Percentiles rank a stretch among this genome's conserved stretches.
phyloP scores from a whole-genome alignment of 2,888 invertebrate species.

The Danaus chrysippus region DNA sequence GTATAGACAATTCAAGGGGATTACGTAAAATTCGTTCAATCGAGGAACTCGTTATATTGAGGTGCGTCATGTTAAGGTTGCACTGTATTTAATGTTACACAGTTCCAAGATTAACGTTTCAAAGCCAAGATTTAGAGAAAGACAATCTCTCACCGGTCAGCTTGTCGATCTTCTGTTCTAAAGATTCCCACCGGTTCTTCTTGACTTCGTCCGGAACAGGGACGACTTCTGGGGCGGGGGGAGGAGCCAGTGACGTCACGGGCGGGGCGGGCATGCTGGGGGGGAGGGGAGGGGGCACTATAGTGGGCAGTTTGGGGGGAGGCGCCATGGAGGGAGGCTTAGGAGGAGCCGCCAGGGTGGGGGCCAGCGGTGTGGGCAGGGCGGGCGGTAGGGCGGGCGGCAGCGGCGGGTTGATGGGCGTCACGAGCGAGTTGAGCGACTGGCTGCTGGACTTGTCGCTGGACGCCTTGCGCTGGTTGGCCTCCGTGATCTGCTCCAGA shows the following conservation, averaged over 20 bases:
- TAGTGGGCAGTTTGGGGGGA: conserved; percentile 6
- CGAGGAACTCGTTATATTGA: too few species aligned
- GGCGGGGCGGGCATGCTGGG: not conserved
- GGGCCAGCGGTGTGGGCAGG: conserved; percentile 6
- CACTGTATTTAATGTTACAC: too few species aligned
- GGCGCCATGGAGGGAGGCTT: not conserved
- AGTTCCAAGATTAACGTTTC: too few species aligned
- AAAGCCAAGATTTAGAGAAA: too few species aligned
- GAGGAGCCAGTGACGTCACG: conserved; percentile 4
- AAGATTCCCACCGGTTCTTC: conserved; percentile 43
- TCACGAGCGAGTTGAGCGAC: conserved; percentile 41
- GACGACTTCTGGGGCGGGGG: conserved; percentile 41
- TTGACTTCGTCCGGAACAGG: conserved; percentile 30
- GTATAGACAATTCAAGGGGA: too few species aligned
- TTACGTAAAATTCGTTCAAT: too few species aligned
- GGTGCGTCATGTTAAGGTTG: too few species aligned
- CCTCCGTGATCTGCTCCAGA: conserved; percentile 65
- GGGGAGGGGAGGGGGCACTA: not conserved
- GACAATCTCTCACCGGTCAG: conserved; percentile 47
- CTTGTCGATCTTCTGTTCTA: conserved; percentile 62
- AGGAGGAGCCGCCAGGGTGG: not conserved
- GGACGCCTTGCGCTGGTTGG: conserved; percentile 65
- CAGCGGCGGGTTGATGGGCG: conserved; percentile 34
- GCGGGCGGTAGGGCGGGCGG: conserved; percentile 11
- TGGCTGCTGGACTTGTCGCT: conserved; percentile 59